Conservation (phyloP, 2,797 vertebrate species). For the Catharus ustulatus region DNA sequence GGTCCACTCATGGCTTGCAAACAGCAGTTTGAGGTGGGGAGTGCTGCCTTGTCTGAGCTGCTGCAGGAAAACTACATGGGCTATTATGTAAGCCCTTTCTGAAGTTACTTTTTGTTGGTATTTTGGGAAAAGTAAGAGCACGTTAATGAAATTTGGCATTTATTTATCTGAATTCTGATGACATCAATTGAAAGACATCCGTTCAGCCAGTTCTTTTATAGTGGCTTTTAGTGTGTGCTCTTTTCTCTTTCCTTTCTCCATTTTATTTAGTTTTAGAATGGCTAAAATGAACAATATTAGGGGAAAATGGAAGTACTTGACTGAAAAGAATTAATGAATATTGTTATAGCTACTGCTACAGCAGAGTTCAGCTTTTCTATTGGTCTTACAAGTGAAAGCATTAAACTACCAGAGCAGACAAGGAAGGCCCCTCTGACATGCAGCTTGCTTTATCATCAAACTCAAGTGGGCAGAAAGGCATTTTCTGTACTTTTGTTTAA, state of each 20-base stretch:
- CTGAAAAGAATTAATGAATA: slow-evolving; percentile 57
- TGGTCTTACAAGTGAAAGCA: slow-evolving; percentile 2
- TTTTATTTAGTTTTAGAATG: slow-evolving; percentile 47
- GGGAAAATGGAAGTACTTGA: slow-evolving; percentile 39
- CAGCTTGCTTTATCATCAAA: slow-evolving; percentile 13
- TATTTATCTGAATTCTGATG: slow-evolving; percentile 37
- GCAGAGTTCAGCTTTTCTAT: background rate
- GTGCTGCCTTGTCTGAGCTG: background rate
- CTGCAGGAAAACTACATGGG: slow-evolving; percentile 35
- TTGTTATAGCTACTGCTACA: slow-evolving; percentile 13
- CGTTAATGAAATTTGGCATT: background rate
- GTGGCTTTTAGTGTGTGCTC: slow-evolving; percentile 13
- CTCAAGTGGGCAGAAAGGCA: slow-evolving; percentile 24
- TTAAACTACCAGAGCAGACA: background rate
- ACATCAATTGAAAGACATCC: slow-evolving; percentile 27
- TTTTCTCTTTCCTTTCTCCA: slow-evolving; percentile 17
- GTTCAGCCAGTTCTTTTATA: slow-evolving; percentile 11
- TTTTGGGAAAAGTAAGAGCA: slow-evolving; percentile 48
- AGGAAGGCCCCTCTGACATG: background rate
- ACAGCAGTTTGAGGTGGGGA: background rate
- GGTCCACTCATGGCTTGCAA: background rate
- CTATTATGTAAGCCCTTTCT: slow-evolving; percentile 61
- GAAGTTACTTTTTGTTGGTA: slow-evolving; percentile 40
- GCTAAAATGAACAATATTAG: slow-evolving; percentile 43
- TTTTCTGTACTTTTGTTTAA: slow-evolving; percentile 57